phyloP scores from a whole-genome alignment of 2,888 invertebrate genomes.

The Gastrophysa polygoni region DNA sequence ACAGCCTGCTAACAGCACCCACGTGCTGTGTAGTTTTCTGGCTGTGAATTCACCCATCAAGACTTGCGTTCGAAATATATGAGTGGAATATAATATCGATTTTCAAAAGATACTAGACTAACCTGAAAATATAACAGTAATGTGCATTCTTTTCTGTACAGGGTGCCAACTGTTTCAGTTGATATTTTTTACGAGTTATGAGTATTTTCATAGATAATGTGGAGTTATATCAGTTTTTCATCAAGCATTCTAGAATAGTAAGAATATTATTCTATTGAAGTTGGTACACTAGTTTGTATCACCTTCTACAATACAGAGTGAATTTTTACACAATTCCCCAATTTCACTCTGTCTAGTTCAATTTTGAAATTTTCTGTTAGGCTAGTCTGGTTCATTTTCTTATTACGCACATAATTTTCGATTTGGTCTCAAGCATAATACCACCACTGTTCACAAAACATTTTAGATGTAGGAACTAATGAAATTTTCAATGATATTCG shows the following conservation, averaged over 20 bases:
- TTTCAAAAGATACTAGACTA: neutral
- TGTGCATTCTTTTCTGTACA: too few species aligned
- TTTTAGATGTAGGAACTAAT: constrained; percentile 14
- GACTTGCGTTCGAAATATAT: constrained; percentile 37
- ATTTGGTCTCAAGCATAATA: constrained; percentile 7
- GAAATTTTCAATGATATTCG: neutral
- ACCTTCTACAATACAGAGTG: too few species aligned
- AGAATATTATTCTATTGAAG: too few species aligned
- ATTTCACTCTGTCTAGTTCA: too few species aligned
- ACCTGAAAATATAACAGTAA: constrained; percentile 13
- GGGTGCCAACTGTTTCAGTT: too few species aligned
- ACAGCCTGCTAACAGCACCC: constrained; percentile 45
- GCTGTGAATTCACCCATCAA: constrained; percentile 47
- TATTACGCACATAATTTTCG: constrained; percentile 15
- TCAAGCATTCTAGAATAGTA: too few species aligned
- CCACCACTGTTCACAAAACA: constrained; percentile 17
- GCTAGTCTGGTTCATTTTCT: constrained; percentile 17
- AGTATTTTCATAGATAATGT: too few species aligned
- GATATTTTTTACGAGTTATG: too few species aligned
- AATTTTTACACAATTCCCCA: too few species aligned
- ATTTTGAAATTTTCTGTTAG: neutral
- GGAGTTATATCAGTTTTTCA: too few species aligned
- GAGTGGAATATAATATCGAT: constrained; percentile 31
- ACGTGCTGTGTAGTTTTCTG: constrained; percentile 40
- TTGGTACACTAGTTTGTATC: too few species aligned